phyloP scores from a whole-genome alignment of 2,797 vertebrate species.

The Scolopax bukidnonensis region DNA sequence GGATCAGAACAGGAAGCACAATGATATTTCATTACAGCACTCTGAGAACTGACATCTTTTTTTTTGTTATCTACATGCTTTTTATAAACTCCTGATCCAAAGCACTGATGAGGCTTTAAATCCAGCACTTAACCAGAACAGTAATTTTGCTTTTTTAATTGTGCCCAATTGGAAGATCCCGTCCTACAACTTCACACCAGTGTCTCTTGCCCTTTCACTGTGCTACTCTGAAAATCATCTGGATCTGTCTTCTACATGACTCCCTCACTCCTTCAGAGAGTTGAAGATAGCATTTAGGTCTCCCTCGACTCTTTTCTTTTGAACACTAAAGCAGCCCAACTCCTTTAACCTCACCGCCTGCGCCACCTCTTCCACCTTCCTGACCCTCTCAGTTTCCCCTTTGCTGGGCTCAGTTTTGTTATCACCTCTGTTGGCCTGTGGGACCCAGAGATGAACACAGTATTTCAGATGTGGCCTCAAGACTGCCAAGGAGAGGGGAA shows the following conservation, averaged over 20 bases:
- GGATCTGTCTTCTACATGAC: not conserved
- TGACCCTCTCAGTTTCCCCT: not conserved
- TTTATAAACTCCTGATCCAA: not conserved
- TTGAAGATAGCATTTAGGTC: not conserved
- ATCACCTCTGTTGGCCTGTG: not conserved
- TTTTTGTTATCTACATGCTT: not conserved
- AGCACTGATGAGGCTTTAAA: not conserved
- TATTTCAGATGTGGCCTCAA: not conserved
- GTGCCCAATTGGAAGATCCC: not conserved
- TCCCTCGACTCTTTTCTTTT: not conserved
- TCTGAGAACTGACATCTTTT: not conserved
- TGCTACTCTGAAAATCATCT: not conserved
- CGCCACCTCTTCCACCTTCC: not conserved
- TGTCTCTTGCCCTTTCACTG: not conserved
- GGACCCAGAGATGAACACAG: not conserved
- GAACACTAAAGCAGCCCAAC: not conserved
- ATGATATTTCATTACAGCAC: not conserved
- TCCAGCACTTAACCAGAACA: not conserved
- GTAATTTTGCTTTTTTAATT: not conserved
- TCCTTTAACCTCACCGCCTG: not conserved
- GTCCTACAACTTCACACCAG: not conserved
- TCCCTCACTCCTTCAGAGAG: not conserved
- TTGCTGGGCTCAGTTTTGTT: not conserved
- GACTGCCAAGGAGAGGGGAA: not conserved
- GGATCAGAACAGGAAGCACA: not conserved